Evolutionary conservation across 1,140 invertebrate species (phyloP).

Genomic region (Lutraria rhynchaena): DNA sequence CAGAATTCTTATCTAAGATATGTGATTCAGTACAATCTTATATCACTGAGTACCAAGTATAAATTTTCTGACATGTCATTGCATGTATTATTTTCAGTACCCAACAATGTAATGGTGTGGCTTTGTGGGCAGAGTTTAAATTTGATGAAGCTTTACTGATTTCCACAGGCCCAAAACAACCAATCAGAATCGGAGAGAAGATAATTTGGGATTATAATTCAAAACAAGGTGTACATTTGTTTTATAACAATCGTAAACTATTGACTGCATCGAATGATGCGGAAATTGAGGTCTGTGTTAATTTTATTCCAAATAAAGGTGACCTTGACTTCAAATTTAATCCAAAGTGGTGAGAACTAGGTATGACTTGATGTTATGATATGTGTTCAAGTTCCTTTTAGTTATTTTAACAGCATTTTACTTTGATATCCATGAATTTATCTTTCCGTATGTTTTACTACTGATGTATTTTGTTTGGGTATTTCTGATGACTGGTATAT

Average conservation of each 20-base stretch:
- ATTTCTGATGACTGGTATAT: no score
- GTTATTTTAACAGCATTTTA: no score
- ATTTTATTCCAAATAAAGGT: slow-evolving; percentile 22
- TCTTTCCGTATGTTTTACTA: no score
- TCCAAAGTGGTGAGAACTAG: slow-evolving; percentile 15
- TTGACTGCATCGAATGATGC: background rate
- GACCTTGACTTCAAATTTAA: slow-evolving; percentile 27
- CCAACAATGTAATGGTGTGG: slow-evolving; percentile 52
- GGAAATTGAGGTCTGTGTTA: slow-evolving; percentile 13
- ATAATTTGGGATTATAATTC: slow-evolving; percentile 46
- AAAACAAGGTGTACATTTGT: slow-evolving; percentile 52
- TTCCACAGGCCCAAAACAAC: slow-evolving; percentile 33
- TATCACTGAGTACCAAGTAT: no score
- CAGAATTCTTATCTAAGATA: no score
- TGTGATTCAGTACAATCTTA: no score
- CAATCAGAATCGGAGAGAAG: slow-evolving; percentile 38
- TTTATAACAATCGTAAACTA: slow-evolving; percentile 23
- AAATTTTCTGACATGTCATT: no score
- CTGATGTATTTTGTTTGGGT: no score
- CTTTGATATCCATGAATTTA: no score
- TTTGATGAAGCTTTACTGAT: slow-evolving; percentile 43
- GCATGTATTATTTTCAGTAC: slow-evolving; percentile 2
- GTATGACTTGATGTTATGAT: no score
- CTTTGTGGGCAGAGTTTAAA: slow-evolving; percentile 52
- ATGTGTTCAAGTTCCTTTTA: no score